Evolutionary conservation across 1,140 invertebrate species (phyloP).

Genomic region (Dreissena polymorpha): DNA sequence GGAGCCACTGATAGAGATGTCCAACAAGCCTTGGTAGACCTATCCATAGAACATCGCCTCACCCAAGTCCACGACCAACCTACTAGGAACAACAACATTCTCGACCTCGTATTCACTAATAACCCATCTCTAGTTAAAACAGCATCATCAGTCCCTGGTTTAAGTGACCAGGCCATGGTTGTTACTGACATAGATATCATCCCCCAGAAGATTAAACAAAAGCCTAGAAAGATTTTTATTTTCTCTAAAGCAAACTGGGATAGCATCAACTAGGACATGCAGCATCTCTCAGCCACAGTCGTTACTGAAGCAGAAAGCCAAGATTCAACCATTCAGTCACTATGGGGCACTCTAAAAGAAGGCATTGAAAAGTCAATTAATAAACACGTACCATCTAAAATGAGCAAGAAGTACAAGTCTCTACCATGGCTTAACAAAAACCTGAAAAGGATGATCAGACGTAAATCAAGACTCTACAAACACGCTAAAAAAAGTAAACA

Average conservation of each 20-base stretch:
- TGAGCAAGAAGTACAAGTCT: conserved; percentile 30
- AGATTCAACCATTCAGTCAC: background rate
- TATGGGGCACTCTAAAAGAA: conserved; percentile 25
- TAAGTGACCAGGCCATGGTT: conserved; percentile 43
- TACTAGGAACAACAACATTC: conserved; percentile 42
- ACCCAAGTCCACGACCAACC: conserved; percentile 42
- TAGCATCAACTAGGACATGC: conserved; percentile 25
- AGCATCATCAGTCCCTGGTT: conserved; percentile 26
- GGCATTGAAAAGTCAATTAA: background rate
- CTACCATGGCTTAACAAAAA: conserved; percentile 36
- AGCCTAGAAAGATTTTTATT: conserved; percentile 25
- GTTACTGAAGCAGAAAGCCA: background rate
- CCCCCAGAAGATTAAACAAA: conserved; percentile 29
- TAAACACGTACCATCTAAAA: conserved; percentile 29
- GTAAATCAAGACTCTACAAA: conserved; percentile 33
- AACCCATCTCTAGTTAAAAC: conserved; percentile 43
- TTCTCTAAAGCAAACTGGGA: conserved; percentile 55
- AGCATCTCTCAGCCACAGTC: background rate
- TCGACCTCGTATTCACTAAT: conserved; percentile 36
- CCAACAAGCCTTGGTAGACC: conserved; percentile 40
- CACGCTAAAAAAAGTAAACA: conserved; percentile 23
- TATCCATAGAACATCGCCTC: conserved; percentile 29
- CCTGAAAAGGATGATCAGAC: conserved; percentile 13
- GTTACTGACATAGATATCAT: conserved; percentile 37
- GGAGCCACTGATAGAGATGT: conserved; percentile 40